A percentile compares a stretch with the other conserved stretches of the same genome.
Evolutionary conservation across 2,113 vertebrate genomes (phyloP).

Genomic region (Nettapus auritus): DNA sequence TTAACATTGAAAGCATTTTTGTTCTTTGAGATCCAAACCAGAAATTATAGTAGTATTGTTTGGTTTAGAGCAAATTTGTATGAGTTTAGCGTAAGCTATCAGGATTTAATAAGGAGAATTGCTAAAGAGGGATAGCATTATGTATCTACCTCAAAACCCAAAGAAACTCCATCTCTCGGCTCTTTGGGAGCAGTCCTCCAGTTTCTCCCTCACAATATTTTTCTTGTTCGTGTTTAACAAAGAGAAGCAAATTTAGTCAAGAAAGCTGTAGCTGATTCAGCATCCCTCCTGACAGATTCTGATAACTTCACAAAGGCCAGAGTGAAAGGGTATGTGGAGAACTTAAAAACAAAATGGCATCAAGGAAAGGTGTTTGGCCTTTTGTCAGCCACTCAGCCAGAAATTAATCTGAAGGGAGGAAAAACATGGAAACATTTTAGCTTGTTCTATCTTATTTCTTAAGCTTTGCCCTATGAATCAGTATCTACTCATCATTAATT

Average conservation of each 20-base stretch:
- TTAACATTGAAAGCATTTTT: background rate
- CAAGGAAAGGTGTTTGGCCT: background rate
- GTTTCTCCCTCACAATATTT: background rate
- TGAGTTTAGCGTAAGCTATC: background rate
- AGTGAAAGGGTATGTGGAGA: background rate
- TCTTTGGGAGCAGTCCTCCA: background rate
- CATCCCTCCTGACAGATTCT: background rate
- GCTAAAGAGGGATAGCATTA: background rate
- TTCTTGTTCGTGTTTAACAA: conserved; percentile 27
- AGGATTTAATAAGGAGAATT: background rate
- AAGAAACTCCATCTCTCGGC: background rate
- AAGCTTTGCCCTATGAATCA: background rate
- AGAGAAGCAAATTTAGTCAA: conserved; percentile 29
- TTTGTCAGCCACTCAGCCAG: background rate
- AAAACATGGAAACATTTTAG: background rate
- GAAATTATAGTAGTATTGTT: background rate
- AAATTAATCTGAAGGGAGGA: background rate
- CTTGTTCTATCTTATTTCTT: background rate
- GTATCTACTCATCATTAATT: background rate
- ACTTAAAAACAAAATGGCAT: background rate
- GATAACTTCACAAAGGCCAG: background rate
- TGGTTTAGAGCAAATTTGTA: background rate
- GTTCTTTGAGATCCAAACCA: background rate
- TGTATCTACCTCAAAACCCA: background rate
- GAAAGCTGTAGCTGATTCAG: background rate